Conservation (phyloP, 2,113 vertebrate genomes). For the Chunga burmeisteri region DNA sequence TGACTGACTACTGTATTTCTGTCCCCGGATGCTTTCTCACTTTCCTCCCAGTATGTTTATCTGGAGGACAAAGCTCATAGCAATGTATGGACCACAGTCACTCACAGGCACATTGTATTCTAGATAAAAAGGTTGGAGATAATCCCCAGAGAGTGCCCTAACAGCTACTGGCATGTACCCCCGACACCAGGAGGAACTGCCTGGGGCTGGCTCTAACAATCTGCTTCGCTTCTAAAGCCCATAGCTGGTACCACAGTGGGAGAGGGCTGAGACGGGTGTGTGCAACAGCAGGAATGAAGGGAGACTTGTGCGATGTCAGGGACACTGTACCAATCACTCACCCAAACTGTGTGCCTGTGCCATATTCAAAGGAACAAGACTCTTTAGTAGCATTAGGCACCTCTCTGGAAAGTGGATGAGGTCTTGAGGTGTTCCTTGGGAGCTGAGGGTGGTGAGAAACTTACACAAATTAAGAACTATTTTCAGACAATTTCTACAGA, state of each 20-base stretch:
- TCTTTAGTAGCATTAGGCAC: neutral
- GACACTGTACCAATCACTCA: neutral
- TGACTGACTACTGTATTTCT: neutral
- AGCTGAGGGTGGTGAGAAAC: neutral
- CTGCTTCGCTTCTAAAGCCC: neutral
- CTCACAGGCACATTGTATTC: neutral
- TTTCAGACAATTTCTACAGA: neutral
- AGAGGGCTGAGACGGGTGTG: neutral
- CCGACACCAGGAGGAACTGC: neutral
- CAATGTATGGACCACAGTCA: neutral
- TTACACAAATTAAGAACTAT: neutral
- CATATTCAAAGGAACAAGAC: neutral
- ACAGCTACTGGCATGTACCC: rapidly evolving
- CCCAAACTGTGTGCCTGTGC: neutral
- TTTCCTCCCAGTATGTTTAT: neutral
- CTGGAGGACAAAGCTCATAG: neutral
- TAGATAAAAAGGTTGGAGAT: neutral
- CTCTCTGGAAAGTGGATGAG: neutral
- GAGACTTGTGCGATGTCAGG: neutral
- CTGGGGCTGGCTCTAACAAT: neutral
- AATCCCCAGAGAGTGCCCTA: neutral
- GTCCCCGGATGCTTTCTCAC: neutral
- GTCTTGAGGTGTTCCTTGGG: neutral
- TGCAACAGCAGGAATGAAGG: neutral
- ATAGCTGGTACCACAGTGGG: neutral